Base-by-base conservation (phyloP, 2,888 invertebrate genomes). In the Nemotelus nigrinus region DNA sequence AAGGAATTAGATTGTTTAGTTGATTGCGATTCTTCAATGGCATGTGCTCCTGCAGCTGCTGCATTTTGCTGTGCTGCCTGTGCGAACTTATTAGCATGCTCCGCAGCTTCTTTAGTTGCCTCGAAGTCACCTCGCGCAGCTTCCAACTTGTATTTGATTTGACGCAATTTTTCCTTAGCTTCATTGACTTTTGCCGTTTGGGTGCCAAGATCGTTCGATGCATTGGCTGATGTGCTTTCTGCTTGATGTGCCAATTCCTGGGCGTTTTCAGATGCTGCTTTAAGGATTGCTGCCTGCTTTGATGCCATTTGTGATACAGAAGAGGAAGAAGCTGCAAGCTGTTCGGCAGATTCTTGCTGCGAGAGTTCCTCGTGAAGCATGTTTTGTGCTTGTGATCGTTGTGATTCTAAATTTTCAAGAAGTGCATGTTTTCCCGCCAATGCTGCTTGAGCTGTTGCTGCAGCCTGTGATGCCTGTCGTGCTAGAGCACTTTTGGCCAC, bases 101-200 rank as follows among this genome's bases (percentile, higher is more conserved):
- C 89, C 1, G 93, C 92, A 7, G 93, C 93, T 0, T 89, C 84
- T 83, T 92, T 91, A 0, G 93, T 93, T 0, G 92, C 92, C 80
- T 91, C 91, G 84, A 92, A 93, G 85, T 93, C 93, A 78, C 92
- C 88, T 67, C 92, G 89, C 76, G 92, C 91, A 6, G 90, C 90
- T 68, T 89, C 89, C 48, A 93, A 87, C 82, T 93, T 92, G 60
- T 92, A 92, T 79, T 90, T 90, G 41, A 93, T 87, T 1, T 91
- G 88, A 78, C 90, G 89, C 8, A 92, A 87, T 57, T 92, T 85
- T 81, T 92, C 91, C 77, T 91, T 89, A 0, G 93, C 93, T 0
- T 91, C 89, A 10, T 93, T 93, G 2, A 93, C 91, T 93, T 93
- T 93, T 41, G 92, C 90, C 92, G 91, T 0, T 41, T 93, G 91